Conservation (phyloP, 1,140 invertebrate genomes). For the Eumeta japonica region DNA sequence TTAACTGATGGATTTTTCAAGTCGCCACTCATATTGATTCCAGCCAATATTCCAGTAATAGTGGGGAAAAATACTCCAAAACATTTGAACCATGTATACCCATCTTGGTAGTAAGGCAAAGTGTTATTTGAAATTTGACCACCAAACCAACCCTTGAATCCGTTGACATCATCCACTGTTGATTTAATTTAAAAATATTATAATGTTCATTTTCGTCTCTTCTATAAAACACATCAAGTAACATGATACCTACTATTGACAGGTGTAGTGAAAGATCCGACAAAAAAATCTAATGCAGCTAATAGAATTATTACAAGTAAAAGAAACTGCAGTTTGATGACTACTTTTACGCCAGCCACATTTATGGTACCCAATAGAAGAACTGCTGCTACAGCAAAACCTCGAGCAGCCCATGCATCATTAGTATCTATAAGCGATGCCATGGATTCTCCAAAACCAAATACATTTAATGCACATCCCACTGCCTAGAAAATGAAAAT, state of each 20-base stretch:
- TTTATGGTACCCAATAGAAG: constrained; percentile 83
- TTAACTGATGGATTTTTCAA: constrained; percentile 85
- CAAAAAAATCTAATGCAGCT: constrained; percentile 84
- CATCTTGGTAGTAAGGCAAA: constrained; percentile 74
- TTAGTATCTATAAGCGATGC: constrained; percentile 76
- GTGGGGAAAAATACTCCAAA: constrained; percentile 96
- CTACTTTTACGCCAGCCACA: constrained; percentile 90
- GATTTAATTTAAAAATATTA: too few relatives aligned
- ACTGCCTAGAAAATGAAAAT: constrained; percentile 72
- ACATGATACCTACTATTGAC: too few relatives aligned
- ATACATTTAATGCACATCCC: constrained; percentile 90
- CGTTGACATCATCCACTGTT: too few relatives aligned
- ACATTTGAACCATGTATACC: constrained; percentile 86
- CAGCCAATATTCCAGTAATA: constrained; percentile 89
- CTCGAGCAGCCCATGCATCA: constrained; percentile 73
- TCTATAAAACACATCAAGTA: too few relatives aligned
- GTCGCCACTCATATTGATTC: constrained; percentile 98
- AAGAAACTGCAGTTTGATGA: constrained; percentile 87
- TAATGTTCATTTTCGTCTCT: too few relatives aligned
- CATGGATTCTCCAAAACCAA: constrained; percentile 95
- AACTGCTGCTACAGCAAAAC: constrained; percentile 79
- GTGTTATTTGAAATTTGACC: constrained; percentile 81
- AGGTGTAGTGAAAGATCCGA: constrained; percentile 85
- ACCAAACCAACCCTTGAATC: constrained; percentile 83
- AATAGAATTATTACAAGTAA: constrained; percentile 79